A percentile compares a stretch with the other conserved stretches of the same genome.
phyloP scores from a whole-genome alignment of 2,888 invertebrate genomes.

The Drosophila mercatorum region DNA sequence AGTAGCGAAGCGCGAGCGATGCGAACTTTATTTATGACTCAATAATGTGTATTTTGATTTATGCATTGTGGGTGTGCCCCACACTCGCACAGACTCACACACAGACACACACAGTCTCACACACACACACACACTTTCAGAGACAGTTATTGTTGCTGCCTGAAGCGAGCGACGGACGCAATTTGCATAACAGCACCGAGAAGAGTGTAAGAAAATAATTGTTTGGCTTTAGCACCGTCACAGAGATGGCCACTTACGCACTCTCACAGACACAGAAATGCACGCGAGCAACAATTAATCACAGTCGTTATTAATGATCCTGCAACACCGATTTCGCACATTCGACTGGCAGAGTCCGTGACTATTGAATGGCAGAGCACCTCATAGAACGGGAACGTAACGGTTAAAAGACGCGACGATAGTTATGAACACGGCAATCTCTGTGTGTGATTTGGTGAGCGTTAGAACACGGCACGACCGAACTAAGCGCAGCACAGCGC shows the following conservation, averaged over 20 bases:
- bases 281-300: conserved; percentile 55
- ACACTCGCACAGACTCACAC: conserved; percentile 27
- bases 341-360: conserved; percentile 41
- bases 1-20: conserved; percentile 67
- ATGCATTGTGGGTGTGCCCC: conserved; percentile 75
- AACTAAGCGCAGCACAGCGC: conserved; percentile 42
- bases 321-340: conserved; percentile 47
- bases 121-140: conserved; percentile 19
- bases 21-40: conserved; percentile 79
- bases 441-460: conserved; percentile 33
- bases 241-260: conserved; percentile 13
- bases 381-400: conserved; percentile 17
- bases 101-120: conserved; percentile 23
- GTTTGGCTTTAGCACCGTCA: conserved; percentile 47
- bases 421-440: conserved; percentile 26
- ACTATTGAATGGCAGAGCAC: background rate
- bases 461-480: conserved; percentile 51
- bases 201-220: conserved; percentile 47
- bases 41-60: conserved; percentile 81
- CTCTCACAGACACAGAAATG: conserved; percentile 1
- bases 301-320: conserved; percentile 44
- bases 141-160: conserved; percentile 61
- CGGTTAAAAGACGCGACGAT: conserved; percentile 43
- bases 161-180: conserved; percentile 49
- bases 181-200: conserved; percentile 71